phyloP scores from a whole-genome alignment of 2,113 vertebrate species.

The Alouatta palliata region DNA sequence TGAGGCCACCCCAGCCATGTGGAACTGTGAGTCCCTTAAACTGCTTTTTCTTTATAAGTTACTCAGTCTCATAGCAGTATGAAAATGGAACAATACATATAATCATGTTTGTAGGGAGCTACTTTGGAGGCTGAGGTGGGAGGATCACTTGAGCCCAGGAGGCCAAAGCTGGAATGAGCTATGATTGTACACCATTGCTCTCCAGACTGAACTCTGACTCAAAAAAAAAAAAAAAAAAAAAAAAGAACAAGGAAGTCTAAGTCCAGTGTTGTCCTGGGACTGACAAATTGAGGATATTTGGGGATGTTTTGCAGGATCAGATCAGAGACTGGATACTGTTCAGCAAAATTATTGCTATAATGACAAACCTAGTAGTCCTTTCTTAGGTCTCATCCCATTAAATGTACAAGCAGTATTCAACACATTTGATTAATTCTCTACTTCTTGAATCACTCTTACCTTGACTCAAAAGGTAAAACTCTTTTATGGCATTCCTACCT shows the following conservation, averaged over 20 bases:
- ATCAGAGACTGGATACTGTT: neutral
- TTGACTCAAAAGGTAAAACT: neutral
- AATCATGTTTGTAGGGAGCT: no score
- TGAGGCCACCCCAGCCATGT: no score
- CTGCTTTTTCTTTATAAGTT: no score
- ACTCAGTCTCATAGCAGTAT: no score
- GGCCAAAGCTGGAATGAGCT: no score
- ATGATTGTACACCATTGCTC: no score
- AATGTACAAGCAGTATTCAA: neutral
- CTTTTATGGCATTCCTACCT: neutral
- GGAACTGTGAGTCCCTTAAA: no score
- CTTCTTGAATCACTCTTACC: neutral
- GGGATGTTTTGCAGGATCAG: neutral
- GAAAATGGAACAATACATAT: no score
- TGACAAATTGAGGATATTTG: neutral
- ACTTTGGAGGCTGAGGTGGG: no score
- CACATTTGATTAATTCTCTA: neutral
- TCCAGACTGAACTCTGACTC: neutral
- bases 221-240: neutral
- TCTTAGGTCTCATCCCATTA: neutral
- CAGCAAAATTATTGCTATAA: neutral
- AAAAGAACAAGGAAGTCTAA: neutral
- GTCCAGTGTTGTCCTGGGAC: neutral
- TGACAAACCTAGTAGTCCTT: no score
- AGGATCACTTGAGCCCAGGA: no score